Percentiles rank a stretch among this genome's conserved stretches.
phyloP scores from a whole-genome alignment of 2,113 vertebrate genomes.

The Dasyprocta punctata region DNA sequence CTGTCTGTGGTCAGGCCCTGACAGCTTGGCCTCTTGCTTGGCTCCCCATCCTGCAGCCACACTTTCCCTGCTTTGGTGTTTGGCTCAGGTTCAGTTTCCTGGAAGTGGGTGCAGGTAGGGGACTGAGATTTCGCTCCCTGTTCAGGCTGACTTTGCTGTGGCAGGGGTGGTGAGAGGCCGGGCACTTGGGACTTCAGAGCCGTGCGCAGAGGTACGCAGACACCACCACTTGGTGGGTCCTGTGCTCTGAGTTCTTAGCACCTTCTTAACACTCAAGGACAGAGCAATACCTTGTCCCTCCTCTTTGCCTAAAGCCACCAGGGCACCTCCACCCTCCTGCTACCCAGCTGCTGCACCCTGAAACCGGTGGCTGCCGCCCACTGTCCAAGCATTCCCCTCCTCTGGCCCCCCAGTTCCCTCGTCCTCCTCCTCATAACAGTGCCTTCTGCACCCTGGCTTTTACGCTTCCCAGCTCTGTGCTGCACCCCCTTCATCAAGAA shows the following conservation, averaged over 20 bases:
- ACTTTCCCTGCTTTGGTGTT: background rate
- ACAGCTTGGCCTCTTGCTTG: too few species aligned
- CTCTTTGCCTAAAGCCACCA: too few species aligned
- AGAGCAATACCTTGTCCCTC: too few species aligned
- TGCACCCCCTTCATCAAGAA: background rate
- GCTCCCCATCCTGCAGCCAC: background rate
- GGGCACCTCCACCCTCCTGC: background rate
- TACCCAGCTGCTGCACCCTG: background rate
- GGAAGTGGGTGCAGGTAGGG: background rate
- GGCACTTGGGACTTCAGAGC: fast-evolving
- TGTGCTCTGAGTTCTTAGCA: background rate
- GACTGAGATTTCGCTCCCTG: too few species aligned
- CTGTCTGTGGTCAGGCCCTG: background rate
- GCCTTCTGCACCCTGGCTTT: background rate
- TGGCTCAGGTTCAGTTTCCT: background rate
- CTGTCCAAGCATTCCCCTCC: background rate
- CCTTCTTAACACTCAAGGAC: background rate
- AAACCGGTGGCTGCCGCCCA: too few species aligned
- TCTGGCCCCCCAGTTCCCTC: background rate
- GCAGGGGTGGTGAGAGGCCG: background rate
- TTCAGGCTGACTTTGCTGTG: background rate
- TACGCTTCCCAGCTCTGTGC: background rate
- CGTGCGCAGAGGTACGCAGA: too few species aligned
- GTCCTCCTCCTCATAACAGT: background rate
- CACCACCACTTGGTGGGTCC: background rate